Conservation (phyloP, 2,888 invertebrate species). For the Orthonevra nobilis region DNA sequence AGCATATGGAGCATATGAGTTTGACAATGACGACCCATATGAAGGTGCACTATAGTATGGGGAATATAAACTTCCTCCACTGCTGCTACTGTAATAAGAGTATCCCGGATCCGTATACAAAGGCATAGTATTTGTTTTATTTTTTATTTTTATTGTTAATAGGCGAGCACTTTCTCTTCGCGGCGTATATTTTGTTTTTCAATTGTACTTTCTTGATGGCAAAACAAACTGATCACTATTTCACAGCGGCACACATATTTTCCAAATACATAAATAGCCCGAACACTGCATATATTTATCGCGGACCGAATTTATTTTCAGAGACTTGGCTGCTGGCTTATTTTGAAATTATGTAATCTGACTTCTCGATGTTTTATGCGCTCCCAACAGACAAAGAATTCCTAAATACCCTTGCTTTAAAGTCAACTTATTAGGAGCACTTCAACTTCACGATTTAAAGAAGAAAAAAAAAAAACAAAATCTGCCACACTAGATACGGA, state of each 20-base stretch:
- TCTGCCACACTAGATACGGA: background rate
- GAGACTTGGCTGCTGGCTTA: slow-evolving; percentile 22
- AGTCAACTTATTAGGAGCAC: slow-evolving; percentile 22
- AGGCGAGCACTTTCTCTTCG: slow-evolving; percentile 8
- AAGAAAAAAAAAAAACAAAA: slow-evolving; percentile 12
- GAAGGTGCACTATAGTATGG: slow-evolving; percentile 80
- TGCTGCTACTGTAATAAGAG: slow-evolving; percentile 80
- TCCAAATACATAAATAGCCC: slow-evolving; percentile 61
- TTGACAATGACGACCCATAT: slow-evolving; percentile 81
- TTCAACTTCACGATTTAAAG: slow-evolving; percentile 4
- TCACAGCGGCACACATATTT: slow-evolving; percentile 50
- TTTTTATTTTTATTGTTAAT: slow-evolving; percentile 2
- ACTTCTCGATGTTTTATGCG: slow-evolving; percentile 38
- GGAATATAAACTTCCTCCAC: slow-evolving; percentile 80
- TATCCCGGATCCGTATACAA: slow-evolving; percentile 85
- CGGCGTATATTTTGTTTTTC: slow-evolving; percentile 23
- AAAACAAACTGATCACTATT: slow-evolving; percentile 47
- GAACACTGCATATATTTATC: slow-evolving; percentile 59
- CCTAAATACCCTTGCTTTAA: slow-evolving; percentile 12
- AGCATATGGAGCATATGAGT: slow-evolving; percentile 81
- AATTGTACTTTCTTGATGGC: slow-evolving; percentile 43
- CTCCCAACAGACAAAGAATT: slow-evolving; percentile 34
- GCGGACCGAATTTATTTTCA: slow-evolving; percentile 62
- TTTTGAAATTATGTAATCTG: slow-evolving; percentile 60
- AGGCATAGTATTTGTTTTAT: too few relatives aligned